Base-by-base conservation (phyloP, 1,140 invertebrate species). In the Euwallacea fornicatus region DNA sequence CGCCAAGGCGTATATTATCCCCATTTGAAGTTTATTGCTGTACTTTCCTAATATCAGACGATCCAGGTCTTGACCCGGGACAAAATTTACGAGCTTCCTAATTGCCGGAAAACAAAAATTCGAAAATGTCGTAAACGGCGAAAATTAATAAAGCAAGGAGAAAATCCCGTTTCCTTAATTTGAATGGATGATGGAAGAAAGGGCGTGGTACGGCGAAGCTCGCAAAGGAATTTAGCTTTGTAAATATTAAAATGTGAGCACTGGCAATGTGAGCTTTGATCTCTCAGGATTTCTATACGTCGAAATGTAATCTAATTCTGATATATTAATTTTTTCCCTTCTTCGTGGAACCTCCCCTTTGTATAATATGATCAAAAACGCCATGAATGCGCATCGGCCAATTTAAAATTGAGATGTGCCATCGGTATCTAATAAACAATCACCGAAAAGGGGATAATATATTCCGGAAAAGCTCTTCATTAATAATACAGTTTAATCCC, bases 21-120 rank as follows among this genome's bases (percentile, higher is more conserved):
- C 69, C 71, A 73, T 78, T 77, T 78, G 77, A 78, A 76, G 75
- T 76, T 77, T 77, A 77, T 77, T 77, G 74, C 76, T 64, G 73
- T 76, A 73, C 74, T 73, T 74, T 72, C 44, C 76, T 73, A 75
- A 76, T 75, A 75, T 74, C 74, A 75, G 67, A 64, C 46, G 66
- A 73, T 61, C 63, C 58, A 63, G 70, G 66, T 69, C 47, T 62
- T 62, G 43, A 33, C 44, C 58, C 33, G 42, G 53, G 59, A 70
- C 21, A 47, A 47, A 60, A 76, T 75, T 75, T 75, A 75, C 69
- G 73, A 74, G 44, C 72, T 46, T 60, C 66, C 72, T 76, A 77
- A 77, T 77, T 77, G 73, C 71, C 74, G 73, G 66, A 66, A 76
- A 76, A 77, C 72, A 77, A 75, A 70, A 74, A 69, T 53, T 46